Conservation (phyloP, 1,140 invertebrate species). For the Drosophila truncata region DNA sequence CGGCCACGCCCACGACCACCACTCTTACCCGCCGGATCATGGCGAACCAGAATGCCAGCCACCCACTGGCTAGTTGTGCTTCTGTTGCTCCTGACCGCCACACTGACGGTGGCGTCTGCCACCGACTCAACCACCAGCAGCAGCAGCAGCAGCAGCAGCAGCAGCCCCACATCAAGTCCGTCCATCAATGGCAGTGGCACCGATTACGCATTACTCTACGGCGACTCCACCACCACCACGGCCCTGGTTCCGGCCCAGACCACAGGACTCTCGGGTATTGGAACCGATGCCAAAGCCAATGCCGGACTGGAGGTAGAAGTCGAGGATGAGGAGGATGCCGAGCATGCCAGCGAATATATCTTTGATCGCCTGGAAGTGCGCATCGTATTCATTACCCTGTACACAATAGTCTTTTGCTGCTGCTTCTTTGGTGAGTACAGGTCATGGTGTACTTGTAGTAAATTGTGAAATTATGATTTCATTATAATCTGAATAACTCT, state of each 20-base stretch:
- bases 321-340: conserved; percentile 58
- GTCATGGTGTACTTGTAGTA: no score
- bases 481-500: not conserved
- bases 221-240: conserved; percentile 39
- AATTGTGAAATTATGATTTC: not conserved
- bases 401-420: conserved; percentile 88
- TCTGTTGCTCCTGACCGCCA: conserved; percentile 27
- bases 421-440: conserved; percentile 88
- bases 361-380: conserved; percentile 87
- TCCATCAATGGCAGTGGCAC: conserved; percentile 34
- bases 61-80: conserved; percentile 16
- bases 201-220: conserved; percentile 46
- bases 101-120: conserved; percentile 22
- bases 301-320: conserved; percentile 5
- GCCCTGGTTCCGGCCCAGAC: conserved; percentile 11
- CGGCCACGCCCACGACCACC: not conserved
- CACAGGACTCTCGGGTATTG: conserved; percentile 17
- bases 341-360: conserved; percentile 86
- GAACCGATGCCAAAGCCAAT: conserved; percentile 11
- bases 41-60: not conserved
- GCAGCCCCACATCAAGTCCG: not conserved
- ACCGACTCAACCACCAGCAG: conserved; percentile 36
- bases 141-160: not conserved
- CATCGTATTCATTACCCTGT: conserved; percentile 87
- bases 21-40: not conserved